Evolutionary conservation across 2,113 vertebrate genomes (phyloP).

Genomic region (Oreochromis tanganicae): DNA sequence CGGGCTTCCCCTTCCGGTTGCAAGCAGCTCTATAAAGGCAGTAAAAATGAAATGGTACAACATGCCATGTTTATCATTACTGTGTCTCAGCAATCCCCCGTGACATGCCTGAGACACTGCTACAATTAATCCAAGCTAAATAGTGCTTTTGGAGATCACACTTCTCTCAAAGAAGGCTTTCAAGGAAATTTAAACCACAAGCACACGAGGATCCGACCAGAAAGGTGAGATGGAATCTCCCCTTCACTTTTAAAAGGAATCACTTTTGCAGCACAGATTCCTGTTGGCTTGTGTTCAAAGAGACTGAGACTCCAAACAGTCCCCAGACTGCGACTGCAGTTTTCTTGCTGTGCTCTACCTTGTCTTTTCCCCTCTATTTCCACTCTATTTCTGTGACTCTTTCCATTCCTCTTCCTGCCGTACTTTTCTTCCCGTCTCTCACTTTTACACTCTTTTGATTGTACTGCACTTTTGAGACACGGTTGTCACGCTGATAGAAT

Average conservation of each 20-base stretch:
- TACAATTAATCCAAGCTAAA: constrained; percentile 41
- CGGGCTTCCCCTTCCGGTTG: background rate
- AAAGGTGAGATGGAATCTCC: constrained; percentile 30
- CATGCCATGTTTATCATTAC: background rate
- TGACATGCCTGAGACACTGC: background rate
- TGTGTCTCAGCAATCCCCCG: background rate
- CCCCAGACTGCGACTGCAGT: constrained; percentile 31
- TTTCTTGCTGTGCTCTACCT: constrained; percentile 7
- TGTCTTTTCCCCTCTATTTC: background rate
- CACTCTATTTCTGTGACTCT: background rate
- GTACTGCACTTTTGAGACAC: background rate
- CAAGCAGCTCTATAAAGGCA: background rate
- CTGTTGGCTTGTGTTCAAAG: constrained; percentile 46
- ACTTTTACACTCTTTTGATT: constrained; percentile 7
- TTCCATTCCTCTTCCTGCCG: background rate
- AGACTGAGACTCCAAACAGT: constrained; percentile 34
- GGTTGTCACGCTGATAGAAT: constrained; percentile 7
- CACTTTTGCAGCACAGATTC: constrained; percentile 21
- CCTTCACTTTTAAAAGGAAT: constrained; percentile 13
- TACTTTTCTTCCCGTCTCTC: background rate
- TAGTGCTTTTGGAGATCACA: background rate
- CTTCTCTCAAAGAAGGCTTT: constrained; percentile 8
- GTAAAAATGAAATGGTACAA: background rate
- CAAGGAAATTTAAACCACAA: constrained; percentile 19
- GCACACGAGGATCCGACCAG: background rate